phyloP scores from a whole-genome alignment of 2,113 vertebrate genomes.

The Anoplopoma fimbria region DNA sequence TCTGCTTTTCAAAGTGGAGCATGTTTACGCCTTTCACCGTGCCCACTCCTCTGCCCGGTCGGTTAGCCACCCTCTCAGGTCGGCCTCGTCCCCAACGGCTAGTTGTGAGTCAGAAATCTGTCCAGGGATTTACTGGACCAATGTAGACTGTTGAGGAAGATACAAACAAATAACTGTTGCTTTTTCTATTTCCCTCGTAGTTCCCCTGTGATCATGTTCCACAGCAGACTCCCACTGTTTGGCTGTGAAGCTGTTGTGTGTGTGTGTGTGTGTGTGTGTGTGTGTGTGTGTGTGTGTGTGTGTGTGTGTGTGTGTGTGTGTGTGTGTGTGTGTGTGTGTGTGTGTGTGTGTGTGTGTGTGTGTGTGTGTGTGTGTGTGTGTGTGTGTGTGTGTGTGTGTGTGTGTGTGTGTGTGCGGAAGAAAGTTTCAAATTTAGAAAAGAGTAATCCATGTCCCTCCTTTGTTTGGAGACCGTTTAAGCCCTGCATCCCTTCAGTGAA shows the following conservation, averaged over 20 bases:
- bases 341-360: no score
- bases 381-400: no score
- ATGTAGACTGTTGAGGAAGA: neutral
- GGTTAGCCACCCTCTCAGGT: slow-evolving; percentile 26
- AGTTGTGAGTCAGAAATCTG: slow-evolving; percentile 39
- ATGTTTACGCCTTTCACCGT: neutral
- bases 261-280: no score
- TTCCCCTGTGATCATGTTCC: neutral
- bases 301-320: no score
- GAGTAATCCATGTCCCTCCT: neutral
- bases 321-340: no score
- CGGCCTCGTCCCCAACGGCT: neutral
- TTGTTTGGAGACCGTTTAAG: neutral
- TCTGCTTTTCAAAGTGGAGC: neutral
- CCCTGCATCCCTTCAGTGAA: neutral
- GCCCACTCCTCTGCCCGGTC: neutral
- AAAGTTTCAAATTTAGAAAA: no score
- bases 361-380: no score
- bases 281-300: no score
- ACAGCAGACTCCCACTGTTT: no score
- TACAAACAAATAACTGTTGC: neutral
- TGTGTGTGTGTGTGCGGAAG: no score
- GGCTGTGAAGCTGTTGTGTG: no score
- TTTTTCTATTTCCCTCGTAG: no score
- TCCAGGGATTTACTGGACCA: slow-evolving; percentile 4